Base-by-base conservation (phyloP, 2,113 vertebrate genomes). In the Vombatus ursinus region DNA sequence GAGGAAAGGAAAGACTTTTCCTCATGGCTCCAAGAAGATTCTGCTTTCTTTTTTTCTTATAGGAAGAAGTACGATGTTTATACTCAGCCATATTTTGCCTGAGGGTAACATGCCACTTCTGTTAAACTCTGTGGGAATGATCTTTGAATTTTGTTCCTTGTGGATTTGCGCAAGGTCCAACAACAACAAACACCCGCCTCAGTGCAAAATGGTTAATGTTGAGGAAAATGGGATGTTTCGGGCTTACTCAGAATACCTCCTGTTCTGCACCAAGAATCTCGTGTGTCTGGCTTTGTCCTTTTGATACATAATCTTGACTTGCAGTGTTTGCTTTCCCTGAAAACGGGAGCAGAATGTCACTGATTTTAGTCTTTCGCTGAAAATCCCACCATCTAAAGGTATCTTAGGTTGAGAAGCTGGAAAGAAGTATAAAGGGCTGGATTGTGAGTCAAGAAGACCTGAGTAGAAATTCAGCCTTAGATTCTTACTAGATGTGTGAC, bases 281-380 rank as follows among this genome's bases (percentile, higher is more conserved):
- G 0, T 8, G 47, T 93, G 51, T 51, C 94, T 92, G 92, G 89
- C 94, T 91, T 52, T 51, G 25, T 52, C 49, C 90, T 52, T 47
- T 94, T 28, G 5, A 96, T 97, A 96, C 97, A 96, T 96, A 95
- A 61, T 93, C 92, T 92, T 90, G 95, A 96, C 91, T 89, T 84
- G 95, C n/a, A 57, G 28, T 96, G 91, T 94, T 95, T 95, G 91
- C 91, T 93, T 96, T 96, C 44, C 11, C 94, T 91, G 96, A 92
- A 1, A 0, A 47, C 91, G 91, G 11, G 28, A 97, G 94, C 94
- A 92, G 91, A 97, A 96, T 96, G 94, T 93, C 92, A 96, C 93
- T 95, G 94, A 96, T 97, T 97, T 97, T 50, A 92, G 93, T 96
- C 93, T 93, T 52, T 95, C 97, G 96, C 95, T 90, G 54, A 98